Percentiles rank a stretch among this genome's conserved stretches.
Evolutionary conservation across 2,113 vertebrate species (phyloP).

Genomic region (Elgaria multicarinata): DNA sequence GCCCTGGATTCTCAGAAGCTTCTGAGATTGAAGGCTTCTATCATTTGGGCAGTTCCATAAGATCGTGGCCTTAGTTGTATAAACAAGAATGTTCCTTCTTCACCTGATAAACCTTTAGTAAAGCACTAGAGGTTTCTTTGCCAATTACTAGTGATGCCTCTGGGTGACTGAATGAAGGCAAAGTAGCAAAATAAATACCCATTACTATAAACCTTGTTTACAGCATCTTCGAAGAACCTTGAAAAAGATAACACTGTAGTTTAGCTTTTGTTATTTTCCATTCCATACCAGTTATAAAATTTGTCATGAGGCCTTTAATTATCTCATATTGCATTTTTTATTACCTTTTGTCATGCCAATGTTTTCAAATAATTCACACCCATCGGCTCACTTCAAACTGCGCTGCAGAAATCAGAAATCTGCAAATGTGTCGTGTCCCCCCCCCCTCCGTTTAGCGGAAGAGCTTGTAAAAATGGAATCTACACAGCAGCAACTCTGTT

Average conservation of each 20-base stretch:
- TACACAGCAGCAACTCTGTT: not conserved
- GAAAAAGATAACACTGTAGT: conserved; percentile 58
- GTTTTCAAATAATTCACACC: conserved; percentile 65
- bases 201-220: conserved; percentile 67
- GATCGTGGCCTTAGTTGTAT: not conserved
- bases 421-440: no score
- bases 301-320: conserved; percentile 68
- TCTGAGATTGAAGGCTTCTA: no score
- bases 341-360: conserved; percentile 66
- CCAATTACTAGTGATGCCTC: conserved; percentile 60
- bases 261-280: conserved; percentile 72
- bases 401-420: conserved; percentile 25
- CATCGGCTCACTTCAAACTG: conserved; percentile 43
- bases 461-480: conserved; percentile 36
- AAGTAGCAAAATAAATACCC: conserved; percentile 58
- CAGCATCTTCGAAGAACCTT: conserved; percentile 64
- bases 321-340: conserved; percentile 64
- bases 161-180: conserved; percentile 46
- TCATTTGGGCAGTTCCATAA: no score
- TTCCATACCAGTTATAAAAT: conserved; percentile 58
- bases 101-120: conserved; percentile 56
- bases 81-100: conserved; percentile 55
- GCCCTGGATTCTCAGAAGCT: no score
- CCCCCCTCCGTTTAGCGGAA: conserved; percentile 33
- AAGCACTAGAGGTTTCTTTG: conserved; percentile 61